These are phyloP conservation scores for Centropyge bicolor DNA, from an alignment of 2,797 vertebrate species.

Conservation along the genomic window DNA sequence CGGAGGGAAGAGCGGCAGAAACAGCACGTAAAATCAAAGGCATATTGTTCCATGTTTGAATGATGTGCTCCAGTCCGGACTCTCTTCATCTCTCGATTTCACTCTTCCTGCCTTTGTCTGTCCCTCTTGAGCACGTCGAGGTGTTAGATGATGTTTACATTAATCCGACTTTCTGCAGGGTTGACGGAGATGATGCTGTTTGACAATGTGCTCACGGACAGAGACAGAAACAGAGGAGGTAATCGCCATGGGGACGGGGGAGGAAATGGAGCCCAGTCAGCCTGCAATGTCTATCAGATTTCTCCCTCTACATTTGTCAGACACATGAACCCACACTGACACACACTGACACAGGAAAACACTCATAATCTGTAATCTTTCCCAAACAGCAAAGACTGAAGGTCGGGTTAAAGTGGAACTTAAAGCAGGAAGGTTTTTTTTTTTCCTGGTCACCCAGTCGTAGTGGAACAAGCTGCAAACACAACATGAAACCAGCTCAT, in stretches of 20 bases:
- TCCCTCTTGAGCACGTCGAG: constrained; percentile 28
- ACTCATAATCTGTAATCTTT: constrained; percentile 26
- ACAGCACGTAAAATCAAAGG: constrained; percentile 44
- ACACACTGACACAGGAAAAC: constrained; percentile 23
- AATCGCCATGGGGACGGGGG: constrained; percentile 57
- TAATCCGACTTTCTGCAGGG: constrained; percentile 37
- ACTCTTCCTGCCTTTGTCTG: constrained; percentile 13
- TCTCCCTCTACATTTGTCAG: constrained; percentile 36
- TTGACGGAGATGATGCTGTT: constrained; percentile 50
- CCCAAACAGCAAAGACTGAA: constrained; percentile 7
- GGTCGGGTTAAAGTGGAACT: not conserved
- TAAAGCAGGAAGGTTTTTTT: too few species aligned
- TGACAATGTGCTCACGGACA: constrained; percentile 55
- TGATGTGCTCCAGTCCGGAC: constrained; percentile 23
- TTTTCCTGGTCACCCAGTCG: too few species aligned
- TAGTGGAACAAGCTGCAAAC: too few species aligned
- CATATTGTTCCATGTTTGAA: constrained; percentile 37
- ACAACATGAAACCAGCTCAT: too few species aligned
- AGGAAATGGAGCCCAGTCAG: constrained; percentile 54
- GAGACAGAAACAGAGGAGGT: constrained; percentile 53
- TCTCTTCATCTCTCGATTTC: constrained; percentile 16
- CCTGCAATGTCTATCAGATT: constrained; percentile 54
- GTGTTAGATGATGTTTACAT: constrained; percentile 64
- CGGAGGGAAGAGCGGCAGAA: not conserved
- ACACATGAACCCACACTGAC: constrained; percentile 23